These are phyloP conservation scores for Ceyx cyanopectus DNA, from an alignment of 2,113 vertebrate species.

Conservation along the genomic window DNA sequence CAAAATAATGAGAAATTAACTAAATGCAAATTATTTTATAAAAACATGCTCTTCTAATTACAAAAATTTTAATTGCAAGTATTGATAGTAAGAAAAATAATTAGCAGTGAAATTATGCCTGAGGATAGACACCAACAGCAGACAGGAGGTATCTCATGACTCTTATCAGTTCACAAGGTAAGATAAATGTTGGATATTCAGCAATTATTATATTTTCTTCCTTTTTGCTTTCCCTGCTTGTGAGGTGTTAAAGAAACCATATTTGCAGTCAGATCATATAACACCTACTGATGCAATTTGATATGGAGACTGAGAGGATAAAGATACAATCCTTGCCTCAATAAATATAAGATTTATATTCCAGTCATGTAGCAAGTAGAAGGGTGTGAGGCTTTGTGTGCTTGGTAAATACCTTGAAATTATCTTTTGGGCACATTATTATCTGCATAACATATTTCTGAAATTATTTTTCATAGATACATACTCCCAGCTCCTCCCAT, in stretches of 20 bases:
- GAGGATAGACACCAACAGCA: slow-evolving; percentile 27
- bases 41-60: slow-evolving; percentile 52
- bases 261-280: neutral
- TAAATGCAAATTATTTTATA: slow-evolving; percentile 55
- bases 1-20: slow-evolving; percentile 64
- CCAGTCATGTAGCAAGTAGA: neutral
- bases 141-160: neutral
- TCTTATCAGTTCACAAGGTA: neutral
- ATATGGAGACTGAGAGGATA: slow-evolving; percentile 11
- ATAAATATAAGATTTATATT: neutral
- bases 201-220: neutral
- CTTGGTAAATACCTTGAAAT: slow-evolving; percentile 27
- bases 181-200: neutral
- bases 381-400: neutral
- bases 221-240: neutral
- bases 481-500: neutral
- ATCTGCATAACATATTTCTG: neutral
- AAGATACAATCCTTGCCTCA: slow-evolving; percentile 4
- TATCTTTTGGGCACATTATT: neutral
- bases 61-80: slow-evolving; percentile 51
- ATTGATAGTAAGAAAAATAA: slow-evolving; percentile 65
- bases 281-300: neutral
- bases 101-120: slow-evolving; percentile 48
- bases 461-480: neutral
- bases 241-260: neutral